phyloP scores from a whole-genome alignment of 2,797 vertebrate species.

The Micropoecilia bifurca region DNA sequence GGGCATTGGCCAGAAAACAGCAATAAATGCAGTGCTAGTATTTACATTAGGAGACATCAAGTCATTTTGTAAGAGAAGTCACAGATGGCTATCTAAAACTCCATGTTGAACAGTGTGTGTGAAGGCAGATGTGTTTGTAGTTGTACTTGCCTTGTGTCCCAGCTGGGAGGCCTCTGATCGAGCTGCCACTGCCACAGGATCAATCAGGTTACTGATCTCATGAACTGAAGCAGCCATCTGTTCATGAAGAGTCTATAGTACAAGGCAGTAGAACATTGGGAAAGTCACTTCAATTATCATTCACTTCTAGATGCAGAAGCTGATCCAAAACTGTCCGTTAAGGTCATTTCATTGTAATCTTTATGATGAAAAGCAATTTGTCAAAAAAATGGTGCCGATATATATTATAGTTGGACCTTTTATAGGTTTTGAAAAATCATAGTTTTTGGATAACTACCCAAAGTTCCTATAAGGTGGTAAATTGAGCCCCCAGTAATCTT shows the following conservation, averaged over 20 bases:
- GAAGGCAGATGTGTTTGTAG: not conserved
- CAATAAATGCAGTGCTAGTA: no score
- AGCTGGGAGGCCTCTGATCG: slow-evolving; percentile 93
- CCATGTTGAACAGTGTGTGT: not conserved
- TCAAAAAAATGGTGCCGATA: not conserved
- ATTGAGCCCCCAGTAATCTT: not conserved
- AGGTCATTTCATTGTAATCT: not conserved
- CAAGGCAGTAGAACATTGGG: not conserved
- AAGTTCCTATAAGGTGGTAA: not conserved
- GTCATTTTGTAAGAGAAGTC: not conserved
- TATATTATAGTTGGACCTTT: not conserved
- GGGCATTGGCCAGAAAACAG: no score
- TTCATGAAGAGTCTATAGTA: slow-evolving; percentile 90
- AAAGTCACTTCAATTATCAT: not conserved
- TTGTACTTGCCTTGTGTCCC: slow-evolving; percentile 91
- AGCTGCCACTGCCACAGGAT: slow-evolving; percentile 91
- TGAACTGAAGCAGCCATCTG: slow-evolving; percentile 97
- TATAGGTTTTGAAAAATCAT: not conserved
- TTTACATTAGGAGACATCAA: not conserved
- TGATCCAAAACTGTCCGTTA: not conserved
- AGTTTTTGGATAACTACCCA: not conserved
- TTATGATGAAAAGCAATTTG: not conserved
- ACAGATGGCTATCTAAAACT: not conserved
- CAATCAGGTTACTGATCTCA: slow-evolving; percentile 95
- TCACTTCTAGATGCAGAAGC: not conserved